Conservation (phyloP, 2,888 invertebrate genomes). For the Chrysolina haemoptera region DNA sequence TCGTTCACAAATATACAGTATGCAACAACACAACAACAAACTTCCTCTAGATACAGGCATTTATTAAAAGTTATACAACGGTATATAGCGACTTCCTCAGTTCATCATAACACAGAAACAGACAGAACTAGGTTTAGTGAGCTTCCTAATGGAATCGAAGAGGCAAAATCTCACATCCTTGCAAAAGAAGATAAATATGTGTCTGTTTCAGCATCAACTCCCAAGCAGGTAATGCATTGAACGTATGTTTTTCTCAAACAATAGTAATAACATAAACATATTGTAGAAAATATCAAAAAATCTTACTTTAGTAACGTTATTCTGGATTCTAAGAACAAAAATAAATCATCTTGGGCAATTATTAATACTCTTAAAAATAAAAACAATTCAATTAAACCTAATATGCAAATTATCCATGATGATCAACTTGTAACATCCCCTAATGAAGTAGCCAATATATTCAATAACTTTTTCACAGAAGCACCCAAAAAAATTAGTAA, state of each 20-base stretch:
- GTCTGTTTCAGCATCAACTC: background rate
- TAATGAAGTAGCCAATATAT: no score
- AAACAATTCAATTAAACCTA: no score
- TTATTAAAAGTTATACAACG: background rate
- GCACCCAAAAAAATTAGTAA: no score
- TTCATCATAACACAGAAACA: background rate
- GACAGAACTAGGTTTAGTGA: background rate
- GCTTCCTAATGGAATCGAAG: background rate
- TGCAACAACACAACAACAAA: background rate
- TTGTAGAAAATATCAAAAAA: no score
- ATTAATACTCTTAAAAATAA: no score
- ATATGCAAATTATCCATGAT: no score
- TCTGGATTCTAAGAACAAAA: no score
- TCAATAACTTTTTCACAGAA: no score
- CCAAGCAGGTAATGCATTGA: background rate
- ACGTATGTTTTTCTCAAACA: background rate
- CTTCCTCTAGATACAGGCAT: background rate
- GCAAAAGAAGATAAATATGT: background rate
- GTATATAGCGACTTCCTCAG: background rate
- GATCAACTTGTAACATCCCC: no score
- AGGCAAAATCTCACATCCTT: background rate
- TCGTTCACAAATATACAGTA: background rate
- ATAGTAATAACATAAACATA: no score
- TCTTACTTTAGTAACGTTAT: no score
- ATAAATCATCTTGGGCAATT: no score